Evolutionary conservation across 2,113 vertebrate genomes (phyloP).

Genomic region (Hemicordylus capensis): DNA sequence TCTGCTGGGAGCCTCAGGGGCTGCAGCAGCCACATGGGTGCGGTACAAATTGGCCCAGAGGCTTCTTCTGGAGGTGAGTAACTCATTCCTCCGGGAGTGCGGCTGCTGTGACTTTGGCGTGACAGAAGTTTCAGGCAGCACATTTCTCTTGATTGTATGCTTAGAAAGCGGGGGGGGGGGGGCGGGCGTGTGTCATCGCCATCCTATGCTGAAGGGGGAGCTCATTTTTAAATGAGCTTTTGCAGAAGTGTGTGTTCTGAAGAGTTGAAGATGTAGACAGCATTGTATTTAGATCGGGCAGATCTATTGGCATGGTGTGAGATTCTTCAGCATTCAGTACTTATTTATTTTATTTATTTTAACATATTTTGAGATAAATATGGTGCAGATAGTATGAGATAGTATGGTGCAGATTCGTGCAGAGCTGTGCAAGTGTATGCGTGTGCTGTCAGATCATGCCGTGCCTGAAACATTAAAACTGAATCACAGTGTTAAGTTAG

Average conservation of each 20-base stretch:
- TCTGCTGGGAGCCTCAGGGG: too few species aligned
- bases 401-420: background rate
- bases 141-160: background rate
- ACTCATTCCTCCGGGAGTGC: background rate
- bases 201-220: too few species aligned
- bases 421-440: background rate
- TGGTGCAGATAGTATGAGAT: too few species aligned
- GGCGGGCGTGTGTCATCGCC: too few species aligned
- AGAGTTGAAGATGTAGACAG: background rate
- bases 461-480: background rate
- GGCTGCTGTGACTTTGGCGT: background rate
- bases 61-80: background rate
- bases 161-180: too few species aligned
- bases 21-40: background rate
- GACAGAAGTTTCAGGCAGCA: too few species aligned
- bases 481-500: too few species aligned
- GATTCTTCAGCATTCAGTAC: background rate
- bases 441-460: too few species aligned
- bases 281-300: background rate
- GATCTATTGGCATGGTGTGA: too few species aligned
- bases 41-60: background rate
- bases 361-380: too few species aligned
- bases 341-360: too few species aligned
- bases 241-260: background rate
- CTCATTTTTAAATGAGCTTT: too few species aligned